Percentiles rank a stretch among this genome's conserved stretches.
Evolutionary conservation across 2,113 vertebrate genomes (phyloP).

Genomic region (Nothocercus nigrocapillus): DNA sequence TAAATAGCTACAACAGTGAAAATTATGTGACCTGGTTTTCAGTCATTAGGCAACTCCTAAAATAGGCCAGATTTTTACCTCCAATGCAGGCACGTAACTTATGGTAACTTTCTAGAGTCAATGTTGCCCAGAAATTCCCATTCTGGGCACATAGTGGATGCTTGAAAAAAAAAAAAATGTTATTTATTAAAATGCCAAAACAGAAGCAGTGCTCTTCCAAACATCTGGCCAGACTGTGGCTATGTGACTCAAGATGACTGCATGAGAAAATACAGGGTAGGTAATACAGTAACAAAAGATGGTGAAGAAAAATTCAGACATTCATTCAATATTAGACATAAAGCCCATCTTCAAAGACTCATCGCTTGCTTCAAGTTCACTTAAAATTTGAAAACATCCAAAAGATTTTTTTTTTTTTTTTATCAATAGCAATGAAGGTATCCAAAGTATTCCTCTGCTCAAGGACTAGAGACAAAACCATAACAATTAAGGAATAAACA

Average conservation of each 20-base stretch:
- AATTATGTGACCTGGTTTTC: not conserved
- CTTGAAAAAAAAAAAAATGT: not conserved
- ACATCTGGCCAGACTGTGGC: slow-evolving; percentile 64
- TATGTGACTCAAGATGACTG: slow-evolving; percentile 61
- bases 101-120: not conserved
- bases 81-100: not conserved
- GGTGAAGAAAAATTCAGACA: slow-evolving; percentile 37
- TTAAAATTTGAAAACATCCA: slow-evolving; percentile 12
- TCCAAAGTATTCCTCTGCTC: not conserved
- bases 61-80: not conserved
- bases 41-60: not conserved
- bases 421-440: not conserved
- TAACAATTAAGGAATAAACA: not conserved
- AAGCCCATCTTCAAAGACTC: slow-evolving; percentile 24
- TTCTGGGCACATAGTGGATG: not conserved
- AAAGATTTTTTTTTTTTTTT: not conserved
- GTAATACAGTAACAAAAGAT: slow-evolving; percentile 23
- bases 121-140: not conserved
- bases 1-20: not conserved
- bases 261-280: slow-evolving; percentile 40
- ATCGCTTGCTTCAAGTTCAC: not conserved
- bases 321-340: not conserved
- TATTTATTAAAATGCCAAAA: not conserved
- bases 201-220: not conserved
- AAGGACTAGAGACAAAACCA: not conserved